phyloP scores from a whole-genome alignment of 2,113 vertebrate genomes.

The Crocuta crocuta region DNA sequence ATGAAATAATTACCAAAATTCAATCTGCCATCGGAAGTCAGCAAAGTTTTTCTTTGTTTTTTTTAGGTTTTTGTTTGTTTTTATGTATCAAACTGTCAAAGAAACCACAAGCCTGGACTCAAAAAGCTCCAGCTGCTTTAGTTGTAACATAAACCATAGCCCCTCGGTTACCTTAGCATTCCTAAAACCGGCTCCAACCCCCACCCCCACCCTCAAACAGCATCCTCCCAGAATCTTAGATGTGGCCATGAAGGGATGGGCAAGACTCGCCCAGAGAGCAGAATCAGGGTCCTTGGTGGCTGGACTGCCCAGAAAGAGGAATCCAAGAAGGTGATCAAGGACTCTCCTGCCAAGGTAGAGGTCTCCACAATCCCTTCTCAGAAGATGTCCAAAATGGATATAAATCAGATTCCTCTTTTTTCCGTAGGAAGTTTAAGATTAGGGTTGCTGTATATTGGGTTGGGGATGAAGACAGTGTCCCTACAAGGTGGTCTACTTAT shows the following conservation, averaged over 20 bases:
- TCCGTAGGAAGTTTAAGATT: background rate
- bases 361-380: background rate
- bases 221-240: background rate
- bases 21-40: background rate
- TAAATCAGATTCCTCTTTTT: background rate
- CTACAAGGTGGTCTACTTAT: background rate
- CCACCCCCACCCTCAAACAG: background rate
- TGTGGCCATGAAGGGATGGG: background rate
- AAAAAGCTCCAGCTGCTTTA: background rate
- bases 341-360: background rate
- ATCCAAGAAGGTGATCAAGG: background rate
- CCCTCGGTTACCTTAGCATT: background rate
- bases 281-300: background rate
- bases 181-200: background rate
- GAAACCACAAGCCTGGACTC: background rate
- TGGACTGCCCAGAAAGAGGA: background rate
- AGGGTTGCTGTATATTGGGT: background rate
- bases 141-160: background rate
- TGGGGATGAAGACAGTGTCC: background rate
- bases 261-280: background rate
- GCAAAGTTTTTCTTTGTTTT: background rate
- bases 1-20: slow-evolving; percentile 53
- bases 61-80: too few species aligned
- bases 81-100: background rate
- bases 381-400: background rate